Base-by-base conservation (phyloP, 2,888 invertebrate genomes). In the Elegia similella region DNA sequence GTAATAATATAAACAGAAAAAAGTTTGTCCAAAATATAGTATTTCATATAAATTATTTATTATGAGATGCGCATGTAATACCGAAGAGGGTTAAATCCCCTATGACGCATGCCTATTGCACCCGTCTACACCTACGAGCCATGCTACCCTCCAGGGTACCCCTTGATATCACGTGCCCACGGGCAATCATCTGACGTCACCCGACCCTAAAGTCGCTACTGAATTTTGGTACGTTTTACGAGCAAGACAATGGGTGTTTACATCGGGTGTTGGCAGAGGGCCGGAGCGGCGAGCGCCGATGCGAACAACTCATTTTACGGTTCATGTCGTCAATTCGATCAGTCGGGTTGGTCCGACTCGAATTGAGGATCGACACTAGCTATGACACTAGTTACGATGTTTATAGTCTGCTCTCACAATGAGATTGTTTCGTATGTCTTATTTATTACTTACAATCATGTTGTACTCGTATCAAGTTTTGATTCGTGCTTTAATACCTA, bases 291-390 rank as follows among this genome's bases (percentile, higher is more conserved):
- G 73, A 69, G 80, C 84, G 81, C 73, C 77, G 85, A 84, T 80
- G 87, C 84, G 86, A 71, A 84, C 82, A 84, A 81, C 85, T 88
- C 84, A 86, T 88, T 89, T 88, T 88, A 85, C 88, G 88, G 82
- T 85, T 69, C 80, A 80, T 68, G 70, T 80, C 82, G 72, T 75
- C 78, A 80, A 75, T 73, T 74, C 83, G 81, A 84, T 83, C 76
- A 68, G 72, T 68, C 66, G 48, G 52, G 43, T 13, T 29, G 56
- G 48, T 44, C 52, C 55, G 29, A 55, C 47, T 59, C 60, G 59
- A 56, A 58, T 57, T 42, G 56, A 60, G 48, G 42, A 55, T 55
- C 47, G 55, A 46, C 42, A 43, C 53, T 30, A 13, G 53, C 17
- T 48, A 48, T 15, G 29, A 32, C 32, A 32, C 15, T 48, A 32